Percentiles rank a stretch among this genome's conserved stretches.
phyloP scores from a whole-genome alignment of 2,113 vertebrate species.

The Nesoenas mayeri region DNA sequence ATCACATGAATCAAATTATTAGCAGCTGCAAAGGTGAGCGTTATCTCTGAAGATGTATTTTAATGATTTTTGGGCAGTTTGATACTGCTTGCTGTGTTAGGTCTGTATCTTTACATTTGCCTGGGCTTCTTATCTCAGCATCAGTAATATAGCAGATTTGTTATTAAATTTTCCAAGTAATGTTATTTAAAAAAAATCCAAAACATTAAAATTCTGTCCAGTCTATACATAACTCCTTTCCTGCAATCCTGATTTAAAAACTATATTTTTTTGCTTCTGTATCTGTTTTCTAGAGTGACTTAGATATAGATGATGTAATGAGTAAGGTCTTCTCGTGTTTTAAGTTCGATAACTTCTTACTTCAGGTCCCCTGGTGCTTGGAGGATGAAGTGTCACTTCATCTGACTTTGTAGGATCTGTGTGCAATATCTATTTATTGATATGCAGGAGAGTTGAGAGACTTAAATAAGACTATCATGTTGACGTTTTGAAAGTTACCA shows the following conservation, averaged over 20 bases:
- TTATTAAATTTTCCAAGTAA: not conserved
- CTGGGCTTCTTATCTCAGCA: not conserved
- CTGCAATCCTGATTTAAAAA: not conserved
- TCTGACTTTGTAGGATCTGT: not conserved
- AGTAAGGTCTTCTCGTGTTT: not conserved
- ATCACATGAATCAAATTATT: not conserved
- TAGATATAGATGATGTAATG: not conserved
- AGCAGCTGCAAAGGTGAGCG: not conserved
- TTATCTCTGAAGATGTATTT: not conserved
- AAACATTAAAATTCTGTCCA: not conserved
- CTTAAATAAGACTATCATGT: accelerated
- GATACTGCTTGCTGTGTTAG: not conserved
- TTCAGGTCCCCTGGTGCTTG: not conserved
- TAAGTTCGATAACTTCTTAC: not conserved
- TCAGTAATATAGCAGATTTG: not conserved
- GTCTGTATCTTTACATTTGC: not conserved
- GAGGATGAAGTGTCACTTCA: not conserved
- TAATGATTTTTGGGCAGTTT: not conserved
- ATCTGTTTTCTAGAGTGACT: not conserved
- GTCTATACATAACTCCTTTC: not conserved
- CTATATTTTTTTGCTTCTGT: not conserved
- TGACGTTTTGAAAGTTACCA: not conserved
- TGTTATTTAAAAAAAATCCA: not conserved
- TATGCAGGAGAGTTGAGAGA: not conserved
- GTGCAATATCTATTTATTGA: not conserved